A percentile compares a stretch with the other conserved stretches of the same genome.
These are phyloP conservation scores for Pipistrellus nathusii DNA, from an alignment of 2,797 vertebrate genomes.

Conservation along the genomic window DNA sequence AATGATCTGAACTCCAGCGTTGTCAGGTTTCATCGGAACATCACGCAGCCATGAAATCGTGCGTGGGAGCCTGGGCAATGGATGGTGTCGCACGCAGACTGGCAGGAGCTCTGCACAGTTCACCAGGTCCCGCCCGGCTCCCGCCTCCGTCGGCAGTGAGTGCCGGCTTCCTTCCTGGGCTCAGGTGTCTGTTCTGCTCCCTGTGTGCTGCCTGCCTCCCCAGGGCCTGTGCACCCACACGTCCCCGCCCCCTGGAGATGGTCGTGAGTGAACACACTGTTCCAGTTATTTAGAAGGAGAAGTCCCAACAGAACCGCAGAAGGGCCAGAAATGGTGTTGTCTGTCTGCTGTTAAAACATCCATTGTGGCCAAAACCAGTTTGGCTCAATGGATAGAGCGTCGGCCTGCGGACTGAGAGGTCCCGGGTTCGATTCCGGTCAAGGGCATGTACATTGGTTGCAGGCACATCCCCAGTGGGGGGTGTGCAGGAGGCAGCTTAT, in stretches of 20 bases:
- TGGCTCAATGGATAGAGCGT: no score
- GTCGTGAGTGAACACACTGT: not conserved
- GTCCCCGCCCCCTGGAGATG: no score
- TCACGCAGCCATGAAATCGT: accelerated
- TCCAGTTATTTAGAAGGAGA: not conserved
- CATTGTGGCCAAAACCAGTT: not conserved
- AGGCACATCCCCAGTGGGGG: no score
- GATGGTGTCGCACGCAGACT: accelerated
- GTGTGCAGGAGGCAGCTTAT: no score
- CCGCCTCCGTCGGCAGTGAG: not conserved
- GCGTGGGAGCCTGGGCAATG: accelerated
- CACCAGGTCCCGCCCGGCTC: accelerated
- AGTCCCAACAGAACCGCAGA: not conserved
- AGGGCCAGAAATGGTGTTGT: accelerated
- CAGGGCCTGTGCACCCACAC: not conserved
- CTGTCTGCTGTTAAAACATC: not conserved
- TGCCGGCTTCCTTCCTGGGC: no score
- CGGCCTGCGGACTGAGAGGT: no score
- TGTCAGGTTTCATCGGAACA: not conserved
- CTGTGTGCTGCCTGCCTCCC: not conserved
- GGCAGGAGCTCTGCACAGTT: accelerated
- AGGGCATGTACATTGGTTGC: no score
- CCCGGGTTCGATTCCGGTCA: no score
- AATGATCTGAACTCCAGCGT: not conserved
- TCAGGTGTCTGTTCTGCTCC: not conserved